Conservation (phyloP, 2,797 vertebrate species). For the Somateria mollissima region DNA sequence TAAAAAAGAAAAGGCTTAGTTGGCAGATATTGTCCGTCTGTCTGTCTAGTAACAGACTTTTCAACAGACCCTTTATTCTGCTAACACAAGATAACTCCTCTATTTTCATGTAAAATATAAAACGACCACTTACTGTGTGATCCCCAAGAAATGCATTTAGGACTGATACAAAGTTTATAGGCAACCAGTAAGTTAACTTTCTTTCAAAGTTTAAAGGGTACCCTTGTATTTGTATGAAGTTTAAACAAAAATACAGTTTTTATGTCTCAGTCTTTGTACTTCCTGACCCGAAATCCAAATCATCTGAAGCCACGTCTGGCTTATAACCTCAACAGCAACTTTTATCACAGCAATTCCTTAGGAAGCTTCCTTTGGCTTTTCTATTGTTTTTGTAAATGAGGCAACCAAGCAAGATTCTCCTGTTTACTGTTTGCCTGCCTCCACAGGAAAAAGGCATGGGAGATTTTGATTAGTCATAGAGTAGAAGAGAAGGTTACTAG, state of each 20-base stretch:
- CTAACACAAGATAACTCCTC: background rate
- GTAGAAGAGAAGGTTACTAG: background rate
- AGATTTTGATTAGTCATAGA: background rate
- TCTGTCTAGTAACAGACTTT: background rate
- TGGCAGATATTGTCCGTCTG: background rate
- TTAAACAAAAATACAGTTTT: background rate
- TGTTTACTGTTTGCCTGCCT: background rate
- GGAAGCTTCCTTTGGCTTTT: background rate
- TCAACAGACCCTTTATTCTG: background rate
- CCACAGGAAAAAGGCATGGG: background rate
- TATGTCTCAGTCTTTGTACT: fast-evolving
- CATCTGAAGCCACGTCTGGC: background rate
- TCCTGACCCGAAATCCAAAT: background rate
- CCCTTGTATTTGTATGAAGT: background rate
- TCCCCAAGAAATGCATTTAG: background rate
- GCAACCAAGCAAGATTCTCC: background rate
- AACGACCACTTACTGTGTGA: background rate
- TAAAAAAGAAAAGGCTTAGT: background rate
- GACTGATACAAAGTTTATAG: background rate
- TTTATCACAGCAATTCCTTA: background rate
- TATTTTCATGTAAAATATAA: background rate
- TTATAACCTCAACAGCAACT: background rate
- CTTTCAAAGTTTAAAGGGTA: background rate
- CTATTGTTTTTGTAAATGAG: background rate
- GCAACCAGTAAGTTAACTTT: background rate